phyloP scores from a whole-genome alignment of 2,888 invertebrate species.

The Lycia hirtaria region DNA sequence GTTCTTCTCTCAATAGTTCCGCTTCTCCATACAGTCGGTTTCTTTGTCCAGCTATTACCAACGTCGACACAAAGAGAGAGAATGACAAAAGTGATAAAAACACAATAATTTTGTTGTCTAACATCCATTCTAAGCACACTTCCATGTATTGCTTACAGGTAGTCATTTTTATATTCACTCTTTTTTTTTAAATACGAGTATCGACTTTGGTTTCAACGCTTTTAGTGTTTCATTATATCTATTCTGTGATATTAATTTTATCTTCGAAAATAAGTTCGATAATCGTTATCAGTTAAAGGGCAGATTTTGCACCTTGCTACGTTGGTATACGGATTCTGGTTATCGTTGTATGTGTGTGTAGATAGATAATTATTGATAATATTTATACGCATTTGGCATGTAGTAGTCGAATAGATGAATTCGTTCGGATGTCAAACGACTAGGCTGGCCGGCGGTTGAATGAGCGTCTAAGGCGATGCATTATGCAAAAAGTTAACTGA shows the following conservation, averaged over 20 bases:
- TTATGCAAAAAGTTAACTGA: too few relatives aligned
- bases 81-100: constrained; percentile 67
- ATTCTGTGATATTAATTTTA: constrained; percentile 35
- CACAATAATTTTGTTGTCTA: constrained; percentile 74
- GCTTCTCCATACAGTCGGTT: constrained; percentile 55
- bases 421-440: too few relatives aligned
- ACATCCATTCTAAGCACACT: constrained; percentile 63
- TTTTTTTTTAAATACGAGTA: constrained; percentile 34
- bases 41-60: constrained; percentile 66
- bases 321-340: neutral
- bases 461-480: too few relatives aligned
- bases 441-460: too few relatives aligned
- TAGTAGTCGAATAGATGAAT: too few relatives aligned
- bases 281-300: constrained; percentile 20
- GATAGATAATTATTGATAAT: too few relatives aligned
- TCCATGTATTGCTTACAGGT: constrained; percentile 65
- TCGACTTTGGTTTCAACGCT: constrained; percentile 9
- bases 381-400: too few relatives aligned
- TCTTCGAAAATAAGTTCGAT: constrained; percentile 29
- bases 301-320: constrained; percentile 2
- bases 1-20: constrained; percentile 38
- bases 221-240: too few relatives aligned
- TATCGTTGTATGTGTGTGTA: constrained; percentile 2
- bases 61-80: constrained; percentile 69
- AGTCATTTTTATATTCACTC: constrained; percentile 52